Evolutionary conservation across 37 sponge, comb jelly and placozoan genomes (phyloP).

Genomic region (Spongilla lacustris): DNA sequence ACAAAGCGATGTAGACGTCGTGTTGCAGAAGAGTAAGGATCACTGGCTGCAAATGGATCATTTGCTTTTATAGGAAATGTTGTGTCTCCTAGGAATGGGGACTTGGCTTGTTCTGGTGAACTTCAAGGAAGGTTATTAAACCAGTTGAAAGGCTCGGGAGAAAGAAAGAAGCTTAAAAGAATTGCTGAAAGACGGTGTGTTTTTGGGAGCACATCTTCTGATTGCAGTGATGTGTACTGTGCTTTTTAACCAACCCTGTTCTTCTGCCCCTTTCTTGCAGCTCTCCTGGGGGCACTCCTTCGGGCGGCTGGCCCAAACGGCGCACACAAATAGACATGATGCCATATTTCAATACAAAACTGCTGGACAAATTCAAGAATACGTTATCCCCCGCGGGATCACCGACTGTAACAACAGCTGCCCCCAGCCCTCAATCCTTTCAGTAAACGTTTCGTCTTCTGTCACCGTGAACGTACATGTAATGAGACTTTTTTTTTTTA

Average conservation of each 20-base stretch:
- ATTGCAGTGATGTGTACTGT: neutral
- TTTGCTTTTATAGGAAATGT: too few relatives aligned
- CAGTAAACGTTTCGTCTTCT: too few relatives aligned
- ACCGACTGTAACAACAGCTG: slow-evolving; percentile 9
- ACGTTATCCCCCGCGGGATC: slow-evolving; percentile 20
- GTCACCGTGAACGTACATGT: too few relatives aligned
- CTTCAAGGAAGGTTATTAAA: neutral
- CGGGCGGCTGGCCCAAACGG: slow-evolving; percentile 32
- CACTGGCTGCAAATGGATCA: too few relatives aligned
- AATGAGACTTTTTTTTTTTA: too few relatives aligned
- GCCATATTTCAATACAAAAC: slow-evolving; percentile 59
- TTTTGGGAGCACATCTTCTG: neutral
- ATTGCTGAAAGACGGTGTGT: slow-evolving; percentile 20
- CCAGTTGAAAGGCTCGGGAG: slow-evolving; percentile 56
- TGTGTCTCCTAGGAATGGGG: neutral
- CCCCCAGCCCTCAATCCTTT: neutral
- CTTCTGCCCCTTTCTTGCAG: slow-evolving; percentile 2
- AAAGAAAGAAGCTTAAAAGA: slow-evolving; percentile 35
- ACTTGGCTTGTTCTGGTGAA: neutral
- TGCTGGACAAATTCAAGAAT: slow-evolving; percentile 71
- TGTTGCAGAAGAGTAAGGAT: too few relatives aligned
- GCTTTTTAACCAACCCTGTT: too few relatives aligned
- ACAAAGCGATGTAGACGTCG: too few relatives aligned
- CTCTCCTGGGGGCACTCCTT: slow-evolving; percentile 85
- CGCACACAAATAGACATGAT: slow-evolving; percentile 12